A percentile compares a stretch with the other conserved stretches of the same genome.
These are phyloP conservation scores for Dicyrtoma fusca DNA, from an alignment of 2,888 invertebrate species.

Conservation along the genomic window DNA sequence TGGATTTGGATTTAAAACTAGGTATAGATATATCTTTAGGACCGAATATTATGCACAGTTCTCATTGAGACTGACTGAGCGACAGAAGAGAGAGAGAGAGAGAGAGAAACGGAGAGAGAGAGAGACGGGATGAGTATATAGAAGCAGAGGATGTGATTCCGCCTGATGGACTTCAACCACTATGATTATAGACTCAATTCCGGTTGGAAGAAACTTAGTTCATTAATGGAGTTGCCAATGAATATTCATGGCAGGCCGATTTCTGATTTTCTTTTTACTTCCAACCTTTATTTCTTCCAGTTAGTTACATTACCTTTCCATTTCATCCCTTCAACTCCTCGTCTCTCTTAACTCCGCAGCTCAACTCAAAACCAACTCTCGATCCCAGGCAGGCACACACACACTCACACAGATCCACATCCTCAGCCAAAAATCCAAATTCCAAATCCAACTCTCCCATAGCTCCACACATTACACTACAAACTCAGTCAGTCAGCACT, in stretches of 20 bases:
- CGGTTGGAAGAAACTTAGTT: slow-evolving; percentile 24
- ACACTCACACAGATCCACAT: too few relatives aligned
- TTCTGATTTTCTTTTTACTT: slow-evolving; percentile 37
- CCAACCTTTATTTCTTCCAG: slow-evolving; percentile 27
- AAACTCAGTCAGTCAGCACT: too few relatives aligned
- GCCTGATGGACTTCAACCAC: slow-evolving; percentile 31
- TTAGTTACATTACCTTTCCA: too few relatives aligned
- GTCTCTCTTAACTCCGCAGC: too few relatives aligned
- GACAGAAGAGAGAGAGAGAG: not conserved
- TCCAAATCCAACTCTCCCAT: slow-evolving; percentile 2
- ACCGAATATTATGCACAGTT: too few relatives aligned
- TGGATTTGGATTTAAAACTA: too few relatives aligned
- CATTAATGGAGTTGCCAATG: slow-evolving; percentile 33
- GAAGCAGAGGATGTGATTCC: not conserved
- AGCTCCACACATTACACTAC: too few relatives aligned
- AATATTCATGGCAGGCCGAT: slow-evolving; percentile 36
- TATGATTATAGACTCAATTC: slow-evolving; percentile 36
- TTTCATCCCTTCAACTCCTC: not conserved
- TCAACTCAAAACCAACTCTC: too few relatives aligned
- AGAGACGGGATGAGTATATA: not conserved
- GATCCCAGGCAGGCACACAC: too few relatives aligned
- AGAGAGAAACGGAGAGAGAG: not conserved
- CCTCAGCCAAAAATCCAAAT: not conserved
- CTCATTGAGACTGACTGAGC: too few relatives aligned
- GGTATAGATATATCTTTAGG: too few relatives aligned